phyloP scores from a whole-genome alignment of 1,140 invertebrate genomes.

The Bombus balteatus region DNA sequence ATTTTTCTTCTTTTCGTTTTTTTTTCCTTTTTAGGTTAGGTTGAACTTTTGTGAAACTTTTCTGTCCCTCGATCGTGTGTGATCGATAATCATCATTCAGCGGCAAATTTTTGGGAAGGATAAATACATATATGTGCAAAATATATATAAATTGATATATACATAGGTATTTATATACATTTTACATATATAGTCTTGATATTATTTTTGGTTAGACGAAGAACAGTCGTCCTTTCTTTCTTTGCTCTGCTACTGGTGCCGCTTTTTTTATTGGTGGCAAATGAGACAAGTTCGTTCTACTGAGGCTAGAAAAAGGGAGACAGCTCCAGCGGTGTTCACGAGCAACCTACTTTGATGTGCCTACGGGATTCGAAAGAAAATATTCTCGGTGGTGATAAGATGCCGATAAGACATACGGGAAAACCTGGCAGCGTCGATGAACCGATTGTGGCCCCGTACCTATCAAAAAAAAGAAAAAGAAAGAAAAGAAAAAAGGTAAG shows the following conservation, averaged over 20 bases:
- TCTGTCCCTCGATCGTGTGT: slow-evolving; percentile 7
- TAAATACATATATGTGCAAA: background rate
- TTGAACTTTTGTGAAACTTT: slow-evolving; percentile 16
- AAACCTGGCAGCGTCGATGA: slow-evolving; percentile 36
- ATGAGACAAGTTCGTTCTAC: slow-evolving; percentile 56
- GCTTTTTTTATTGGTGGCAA: slow-evolving; percentile 37
- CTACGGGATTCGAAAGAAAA: slow-evolving; percentile 74
- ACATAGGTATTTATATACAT: background rate
- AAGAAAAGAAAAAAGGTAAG: background rate
- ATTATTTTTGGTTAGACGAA: background rate
- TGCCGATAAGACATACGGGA: slow-evolving; percentile 59
- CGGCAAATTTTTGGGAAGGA: background rate
- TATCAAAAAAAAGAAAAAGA: too few species aligned
- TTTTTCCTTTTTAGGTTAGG: background rate
- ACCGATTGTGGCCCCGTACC: background rate
- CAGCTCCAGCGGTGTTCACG: slow-evolving; percentile 80
- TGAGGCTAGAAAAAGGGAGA: slow-evolving; percentile 74
- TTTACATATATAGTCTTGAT: background rate
- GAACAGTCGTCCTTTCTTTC: slow-evolving; percentile 8
- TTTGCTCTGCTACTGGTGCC: slow-evolving; percentile 26
- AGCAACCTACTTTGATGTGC: slow-evolving; percentile 82
- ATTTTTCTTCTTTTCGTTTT: background rate
- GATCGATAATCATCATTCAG: slow-evolving; percentile 2
- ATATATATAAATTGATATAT: slow-evolving; percentile 3
- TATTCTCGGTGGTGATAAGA: slow-evolving; percentile 65